phyloP scores from a whole-genome alignment of 2,888 invertebrate genomes.

The Cynaeus angustus region DNA sequence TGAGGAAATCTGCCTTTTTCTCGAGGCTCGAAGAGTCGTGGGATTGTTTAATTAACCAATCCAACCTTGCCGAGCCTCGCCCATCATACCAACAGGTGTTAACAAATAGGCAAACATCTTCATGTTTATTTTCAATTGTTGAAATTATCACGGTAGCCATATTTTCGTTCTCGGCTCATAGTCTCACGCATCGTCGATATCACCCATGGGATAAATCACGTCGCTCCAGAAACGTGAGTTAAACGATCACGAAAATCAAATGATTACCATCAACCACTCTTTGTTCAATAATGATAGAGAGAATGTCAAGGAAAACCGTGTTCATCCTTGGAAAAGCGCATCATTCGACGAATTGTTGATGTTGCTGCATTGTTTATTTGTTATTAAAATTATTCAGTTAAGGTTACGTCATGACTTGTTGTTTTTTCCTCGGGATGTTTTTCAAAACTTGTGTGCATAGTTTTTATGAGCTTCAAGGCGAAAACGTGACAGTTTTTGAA shows the following conservation, averaged over 20 bases:
- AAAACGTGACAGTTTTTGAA: conserved; percentile 36
- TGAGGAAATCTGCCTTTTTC: not conserved
- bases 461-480: conserved; percentile 32
- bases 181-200: conserved; percentile 46
- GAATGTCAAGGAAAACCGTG: conserved; percentile 31
- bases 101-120: conserved; percentile 61
- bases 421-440: conserved; percentile 35
- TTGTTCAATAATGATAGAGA: conserved; percentile 3
- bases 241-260: conserved; percentile 32
- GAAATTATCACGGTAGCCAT: conserved; percentile 54
- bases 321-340: conserved; percentile 25
- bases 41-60: conserved; percentile 61
- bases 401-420: conserved; percentile 30
- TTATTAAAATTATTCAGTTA: conserved; percentile 21
- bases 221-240: conserved; percentile 39
- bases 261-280: conserved; percentile 25
- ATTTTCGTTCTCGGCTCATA: conserved; percentile 19
- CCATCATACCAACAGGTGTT: conserved; percentile 62
- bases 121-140: conserved; percentile 57
- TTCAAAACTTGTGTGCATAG: not conserved
- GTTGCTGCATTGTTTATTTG: conserved; percentile 29
- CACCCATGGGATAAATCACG: conserved; percentile 26
- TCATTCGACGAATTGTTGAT: conserved; percentile 9
- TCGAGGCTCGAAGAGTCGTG: conserved; percentile 51
- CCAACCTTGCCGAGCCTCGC: conserved; percentile 64